Percentiles rank a stretch among this genome's conserved stretches.
Evolutionary conservation across 2,113 vertebrate species (phyloP).

Genomic region (Oncorhynchus masou): DNA sequence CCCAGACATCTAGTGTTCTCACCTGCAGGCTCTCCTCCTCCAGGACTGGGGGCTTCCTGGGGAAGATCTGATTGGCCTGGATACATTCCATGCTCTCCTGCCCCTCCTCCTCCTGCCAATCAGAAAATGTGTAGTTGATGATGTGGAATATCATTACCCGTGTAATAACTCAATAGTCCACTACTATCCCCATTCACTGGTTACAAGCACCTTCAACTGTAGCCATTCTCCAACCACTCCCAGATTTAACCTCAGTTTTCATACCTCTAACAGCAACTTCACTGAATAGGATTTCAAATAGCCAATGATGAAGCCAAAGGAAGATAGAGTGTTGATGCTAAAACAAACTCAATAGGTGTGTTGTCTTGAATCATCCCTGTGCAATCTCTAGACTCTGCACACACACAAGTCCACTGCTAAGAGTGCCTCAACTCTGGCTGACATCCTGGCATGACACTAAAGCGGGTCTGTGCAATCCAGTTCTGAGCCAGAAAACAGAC

Average conservation of each 20-base stretch:
- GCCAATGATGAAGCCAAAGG: background rate
- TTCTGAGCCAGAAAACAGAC: background rate
- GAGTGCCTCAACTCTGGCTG: background rate
- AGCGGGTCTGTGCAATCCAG: background rate
- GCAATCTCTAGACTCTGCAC: background rate
- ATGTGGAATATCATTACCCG: background rate
- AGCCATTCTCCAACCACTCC: background rate
- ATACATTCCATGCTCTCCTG: conserved; percentile 92
- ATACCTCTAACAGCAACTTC: background rate
- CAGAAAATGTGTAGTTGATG: conserved; percentile 3
- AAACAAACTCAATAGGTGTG: background rate
- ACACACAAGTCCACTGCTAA: background rate
- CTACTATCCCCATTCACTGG: background rate
- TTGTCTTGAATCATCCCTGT: background rate
- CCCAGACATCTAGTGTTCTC: conserved; percentile 30
- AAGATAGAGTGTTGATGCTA: background rate
- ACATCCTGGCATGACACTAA: background rate
- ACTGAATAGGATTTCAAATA: background rate
- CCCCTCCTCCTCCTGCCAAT: conserved; percentile 91
- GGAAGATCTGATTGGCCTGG: conserved; percentile 97
- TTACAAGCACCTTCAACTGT: too few species aligned
- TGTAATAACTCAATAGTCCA: background rate
- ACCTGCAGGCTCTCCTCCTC: conserved; percentile 98
- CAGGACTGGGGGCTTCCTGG: conserved; percentile 92
- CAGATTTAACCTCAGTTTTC: background rate